Conservation (phyloP, 2,888 invertebrate genomes). For the Phyllotreta striolata region DNA sequence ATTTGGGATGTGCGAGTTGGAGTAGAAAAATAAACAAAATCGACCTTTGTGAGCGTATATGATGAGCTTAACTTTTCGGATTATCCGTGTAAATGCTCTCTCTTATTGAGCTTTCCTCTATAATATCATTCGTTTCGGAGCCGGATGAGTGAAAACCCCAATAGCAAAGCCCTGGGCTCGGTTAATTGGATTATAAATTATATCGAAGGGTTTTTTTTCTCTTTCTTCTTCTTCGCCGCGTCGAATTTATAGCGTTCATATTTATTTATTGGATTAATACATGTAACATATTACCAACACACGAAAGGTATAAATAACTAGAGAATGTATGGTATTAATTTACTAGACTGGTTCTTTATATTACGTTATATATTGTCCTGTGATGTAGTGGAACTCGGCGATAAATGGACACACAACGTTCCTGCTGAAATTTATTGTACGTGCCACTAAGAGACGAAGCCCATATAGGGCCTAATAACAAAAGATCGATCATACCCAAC, state of each 20-base stretch:
- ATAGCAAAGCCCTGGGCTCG: constrained; percentile 49
- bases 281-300: constrained; percentile 64
- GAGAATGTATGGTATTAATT: constrained; percentile 62
- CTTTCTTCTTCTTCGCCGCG: constrained; percentile 4
- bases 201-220: constrained; percentile 54
- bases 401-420: constrained; percentile 51
- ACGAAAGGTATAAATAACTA: constrained; percentile 62
- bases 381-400: constrained; percentile 54
- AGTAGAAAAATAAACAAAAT: no score
- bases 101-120: no score
- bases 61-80: no score
- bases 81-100: no score
- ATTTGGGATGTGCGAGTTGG: no score
- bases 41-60: no score
- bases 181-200: constrained; percentile 63
- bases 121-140: no score
- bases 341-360: constrained; percentile 60
- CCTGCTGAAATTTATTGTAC: constrained; percentile 14
- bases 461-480: constrained; percentile 13
- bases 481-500: constrained; percentile 7
- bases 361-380: constrained; percentile 58
- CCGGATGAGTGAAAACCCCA: not conserved
- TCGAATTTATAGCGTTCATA: constrained; percentile 61
- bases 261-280: constrained; percentile 65
- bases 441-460: constrained; percentile 5